phyloP scores from a whole-genome alignment of 2,888 invertebrate species.

The Drosophila paranaensis region DNA sequence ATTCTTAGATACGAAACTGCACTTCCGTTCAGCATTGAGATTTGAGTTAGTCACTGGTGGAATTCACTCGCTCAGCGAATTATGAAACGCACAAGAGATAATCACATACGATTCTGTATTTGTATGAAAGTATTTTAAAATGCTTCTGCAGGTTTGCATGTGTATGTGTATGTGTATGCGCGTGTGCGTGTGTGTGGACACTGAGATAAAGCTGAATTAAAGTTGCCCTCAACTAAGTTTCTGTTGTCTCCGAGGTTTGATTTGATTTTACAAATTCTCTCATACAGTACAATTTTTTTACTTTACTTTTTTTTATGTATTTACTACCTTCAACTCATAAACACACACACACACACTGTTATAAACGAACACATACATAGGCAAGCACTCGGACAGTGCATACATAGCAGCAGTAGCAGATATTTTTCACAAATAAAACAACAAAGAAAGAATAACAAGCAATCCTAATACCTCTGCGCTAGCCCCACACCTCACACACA shows the following conservation, averaged over 20 bases:
- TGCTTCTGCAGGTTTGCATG: conserved; percentile 8
- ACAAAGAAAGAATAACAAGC: conserved; percentile 80
- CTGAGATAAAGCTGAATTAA: conserved; percentile 41
- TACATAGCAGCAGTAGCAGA: conserved; percentile 65
- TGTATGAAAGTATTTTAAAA: conserved; percentile 10
- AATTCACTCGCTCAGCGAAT: conserved; percentile 47
- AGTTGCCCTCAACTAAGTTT: conserved; percentile 46
- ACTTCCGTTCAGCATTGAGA: conserved; percentile 60
- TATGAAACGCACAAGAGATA: conserved; percentile 61
- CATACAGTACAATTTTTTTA: conserved; percentile 45
- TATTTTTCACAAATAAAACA: conserved; percentile 80
- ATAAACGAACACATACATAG: conserved; percentile 14
- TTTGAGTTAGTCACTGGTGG: conserved; percentile 56
- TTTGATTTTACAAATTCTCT: conserved; percentile 55
- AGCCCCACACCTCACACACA: conserved; percentile 28
- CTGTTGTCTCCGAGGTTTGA: conserved; percentile 65
- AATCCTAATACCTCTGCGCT: conserved; percentile 64
- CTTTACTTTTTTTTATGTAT: conserved; percentile 62
- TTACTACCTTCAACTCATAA: conserved; percentile 66
- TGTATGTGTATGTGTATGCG: not conserved
- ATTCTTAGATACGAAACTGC: conserved; percentile 33
- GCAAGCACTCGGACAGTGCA: conserved; percentile 59
- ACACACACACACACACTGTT: conserved; percentile 23
- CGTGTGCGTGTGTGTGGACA: not conserved
- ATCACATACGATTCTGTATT: conserved; percentile 32